Percentiles rank a stretch among this genome's conserved stretches.
Conservation (phyloP, 2,888 invertebrate genomes). For the Prosapia bicincta region DNA sequence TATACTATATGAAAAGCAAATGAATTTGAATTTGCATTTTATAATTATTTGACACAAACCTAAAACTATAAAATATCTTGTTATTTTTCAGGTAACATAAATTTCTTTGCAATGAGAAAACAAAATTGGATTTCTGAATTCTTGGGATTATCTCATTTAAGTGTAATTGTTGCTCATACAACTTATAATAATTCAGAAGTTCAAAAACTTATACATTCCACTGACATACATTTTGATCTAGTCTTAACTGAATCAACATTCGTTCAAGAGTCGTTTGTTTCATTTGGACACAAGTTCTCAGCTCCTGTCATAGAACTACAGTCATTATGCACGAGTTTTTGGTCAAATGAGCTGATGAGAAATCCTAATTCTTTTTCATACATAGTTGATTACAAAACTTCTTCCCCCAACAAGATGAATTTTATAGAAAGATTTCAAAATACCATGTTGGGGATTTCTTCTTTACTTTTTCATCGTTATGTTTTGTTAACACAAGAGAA, state of each 20-base stretch:
- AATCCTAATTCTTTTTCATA: not conserved
- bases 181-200: not conserved
- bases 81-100: not conserved
- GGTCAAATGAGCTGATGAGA: not conserved
- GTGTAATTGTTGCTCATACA: not conserved
- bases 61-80: not conserved
- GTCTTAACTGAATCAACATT: not conserved
- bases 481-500: constrained; percentile 6
- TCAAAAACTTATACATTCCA: not conserved
- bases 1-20: too few species aligned
- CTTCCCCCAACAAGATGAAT: constrained; percentile 48
- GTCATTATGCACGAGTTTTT: not conserved
- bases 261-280: not conserved
- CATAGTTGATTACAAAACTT: not conserved
- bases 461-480: constrained; percentile 42
- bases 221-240: not conserved
- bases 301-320: not conserved
- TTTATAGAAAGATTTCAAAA: constrained; percentile 50
- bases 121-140: not conserved
- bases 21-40: too few species aligned
- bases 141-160: not conserved
- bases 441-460: constrained; percentile 42
- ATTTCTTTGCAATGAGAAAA: not conserved
- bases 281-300: not conserved
- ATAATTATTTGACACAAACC: too few species aligned